Conservation (phyloP, 2,888 invertebrate genomes). For the Therioaphis trifolii region DNA sequence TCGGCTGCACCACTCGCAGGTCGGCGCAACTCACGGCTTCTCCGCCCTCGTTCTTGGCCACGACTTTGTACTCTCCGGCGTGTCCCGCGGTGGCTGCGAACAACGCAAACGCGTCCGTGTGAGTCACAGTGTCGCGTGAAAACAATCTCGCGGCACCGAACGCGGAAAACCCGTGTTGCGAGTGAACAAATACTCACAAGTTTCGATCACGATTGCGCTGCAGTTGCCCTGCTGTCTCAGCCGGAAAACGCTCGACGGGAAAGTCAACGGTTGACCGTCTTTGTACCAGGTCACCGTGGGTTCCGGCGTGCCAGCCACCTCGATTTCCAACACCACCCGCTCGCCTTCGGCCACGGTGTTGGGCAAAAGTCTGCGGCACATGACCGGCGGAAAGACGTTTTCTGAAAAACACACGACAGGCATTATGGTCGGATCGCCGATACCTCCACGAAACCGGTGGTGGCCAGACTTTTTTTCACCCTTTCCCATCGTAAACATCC, state of each 20-base stretch:
- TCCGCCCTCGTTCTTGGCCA: conserved; percentile 80
- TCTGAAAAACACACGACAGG: conserved; percentile 71
- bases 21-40: conserved; percentile 86
- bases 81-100: conserved; percentile 69
- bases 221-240: conserved; percentile 77
- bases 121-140: too few species aligned
- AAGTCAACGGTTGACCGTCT: conserved; percentile 75
- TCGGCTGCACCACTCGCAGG: conserved; percentile 76
- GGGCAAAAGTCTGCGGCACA: conserved; percentile 81
- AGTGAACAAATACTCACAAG: too few species aligned
- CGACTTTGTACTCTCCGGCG: conserved; percentile 81
- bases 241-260: conserved; percentile 71
- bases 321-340: conserved; percentile 79
- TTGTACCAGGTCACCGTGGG: conserved; percentile 81
- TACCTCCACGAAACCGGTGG: too few species aligned
- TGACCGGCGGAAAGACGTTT: conserved; percentile 83
- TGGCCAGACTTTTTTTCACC: too few species aligned
- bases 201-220: conserved; percentile 78
- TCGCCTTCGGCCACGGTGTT: conserved; percentile 80
- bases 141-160: too few species aligned
- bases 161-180: too few species aligned
- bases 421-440: too few species aligned
- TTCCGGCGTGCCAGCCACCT: conserved; percentile 82
- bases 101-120: not conserved
- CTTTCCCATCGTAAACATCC: too few species aligned